phyloP scores from a whole-genome alignment of 2,113 vertebrate genomes.

The Paratilapia polleni region DNA sequence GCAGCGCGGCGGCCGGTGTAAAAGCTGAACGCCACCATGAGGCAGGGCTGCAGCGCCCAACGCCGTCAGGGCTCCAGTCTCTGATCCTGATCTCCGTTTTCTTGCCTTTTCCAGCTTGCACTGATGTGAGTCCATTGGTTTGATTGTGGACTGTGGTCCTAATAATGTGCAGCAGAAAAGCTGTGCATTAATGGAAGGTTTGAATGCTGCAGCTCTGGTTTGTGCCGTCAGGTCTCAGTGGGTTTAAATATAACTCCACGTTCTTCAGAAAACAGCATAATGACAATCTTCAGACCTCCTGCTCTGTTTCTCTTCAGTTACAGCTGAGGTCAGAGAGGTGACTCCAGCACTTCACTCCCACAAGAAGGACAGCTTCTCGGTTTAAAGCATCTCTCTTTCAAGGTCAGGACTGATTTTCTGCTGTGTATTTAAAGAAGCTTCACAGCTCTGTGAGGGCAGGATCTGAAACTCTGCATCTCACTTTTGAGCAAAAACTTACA shows the following conservation, averaged over 20 bases:
- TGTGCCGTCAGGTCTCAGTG: not conserved
- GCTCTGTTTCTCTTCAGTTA: not conserved
- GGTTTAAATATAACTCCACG: not conserved
- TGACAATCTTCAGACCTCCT: not conserved
- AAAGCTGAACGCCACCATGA: constrained; percentile 5
- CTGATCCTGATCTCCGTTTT: not conserved
- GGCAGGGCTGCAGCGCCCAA: not conserved
- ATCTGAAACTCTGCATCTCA: not conserved
- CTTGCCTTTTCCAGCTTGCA: not conserved
- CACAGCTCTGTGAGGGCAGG: not conserved
- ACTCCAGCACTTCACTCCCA: accelerated
- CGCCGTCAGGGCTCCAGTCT: not conserved
- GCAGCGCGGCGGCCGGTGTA: not conserved
- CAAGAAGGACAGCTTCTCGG: not conserved
- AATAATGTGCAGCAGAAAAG: not conserved
- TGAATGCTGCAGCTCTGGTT: not conserved
- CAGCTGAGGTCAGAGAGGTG: not conserved
- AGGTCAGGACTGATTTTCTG: not conserved
- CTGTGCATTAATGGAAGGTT: not conserved
- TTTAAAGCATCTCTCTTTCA: not conserved
- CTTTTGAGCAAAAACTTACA: not conserved
- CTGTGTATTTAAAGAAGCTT: not conserved
- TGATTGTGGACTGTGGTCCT: not conserved
- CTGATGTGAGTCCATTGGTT: not conserved
- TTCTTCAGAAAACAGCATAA: no score